These are phyloP conservation scores for Lagopus muta DNA, from an alignment of 2,113 vertebrate genomes.

Conservation along the genomic window DNA sequence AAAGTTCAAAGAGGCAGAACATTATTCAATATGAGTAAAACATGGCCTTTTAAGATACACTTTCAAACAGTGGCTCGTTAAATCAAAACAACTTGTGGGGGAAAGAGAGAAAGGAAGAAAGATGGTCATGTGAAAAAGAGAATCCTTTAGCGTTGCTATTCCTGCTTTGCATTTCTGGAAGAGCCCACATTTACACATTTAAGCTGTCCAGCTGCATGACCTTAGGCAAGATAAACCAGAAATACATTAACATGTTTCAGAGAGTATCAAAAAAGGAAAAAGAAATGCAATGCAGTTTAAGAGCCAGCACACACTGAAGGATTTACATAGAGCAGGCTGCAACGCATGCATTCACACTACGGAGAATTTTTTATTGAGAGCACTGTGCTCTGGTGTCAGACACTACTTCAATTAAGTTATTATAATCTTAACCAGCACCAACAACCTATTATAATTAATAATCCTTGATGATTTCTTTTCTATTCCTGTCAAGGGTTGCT, in stretches of 20 bases:
- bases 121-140: not conserved
- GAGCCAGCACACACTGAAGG: not conserved
- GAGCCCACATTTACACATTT: not conserved
- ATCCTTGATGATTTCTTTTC: conserved; percentile 41
- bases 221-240: not conserved
- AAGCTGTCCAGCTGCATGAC: not conserved
- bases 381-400: not conserved
- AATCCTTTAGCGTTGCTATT: not conserved
- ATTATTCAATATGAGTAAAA: conserved; percentile 69
- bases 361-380: not conserved
- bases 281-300: not conserved
- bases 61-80: conserved; percentile 29
- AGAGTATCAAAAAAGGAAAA: not conserved
- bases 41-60: conserved; percentile 58
- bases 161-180: not conserved
- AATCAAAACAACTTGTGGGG: conserved; percentile 17
- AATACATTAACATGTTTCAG: not conserved
- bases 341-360: not conserved
- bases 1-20: conserved; percentile 71
- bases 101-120: not conserved
- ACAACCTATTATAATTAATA: conserved; percentile 61
- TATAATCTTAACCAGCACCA: conserved; percentile 47
- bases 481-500: conserved; percentile 37
- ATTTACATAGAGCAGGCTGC: not conserved
- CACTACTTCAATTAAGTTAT: conserved; percentile 36